Percentiles rank a stretch among this genome's conserved stretches.
Conservation (phyloP, 2,888 invertebrate species). For the Caenorhabditis wallacei region DNA sequence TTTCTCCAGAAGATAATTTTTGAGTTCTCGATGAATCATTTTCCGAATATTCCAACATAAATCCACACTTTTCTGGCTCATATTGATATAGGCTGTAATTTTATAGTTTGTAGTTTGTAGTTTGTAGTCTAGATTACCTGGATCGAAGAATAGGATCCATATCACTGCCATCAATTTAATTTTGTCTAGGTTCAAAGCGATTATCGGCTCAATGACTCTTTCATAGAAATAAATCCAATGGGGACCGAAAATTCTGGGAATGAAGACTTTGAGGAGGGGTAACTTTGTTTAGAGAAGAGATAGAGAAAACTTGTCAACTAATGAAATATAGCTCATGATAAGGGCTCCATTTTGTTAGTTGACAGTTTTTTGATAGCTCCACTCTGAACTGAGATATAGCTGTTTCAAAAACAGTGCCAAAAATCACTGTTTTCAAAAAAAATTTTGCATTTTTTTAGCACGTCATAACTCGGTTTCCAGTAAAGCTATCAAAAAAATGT, state of each 20-base stretch:
- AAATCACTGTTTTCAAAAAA: too few relatives aligned
- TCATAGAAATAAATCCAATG: conserved; percentile 21
- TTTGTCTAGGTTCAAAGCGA: background rate
- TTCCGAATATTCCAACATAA: conserved; percentile 29
- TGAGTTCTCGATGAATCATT: conserved; percentile 23
- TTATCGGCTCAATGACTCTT: conserved; percentile 6
- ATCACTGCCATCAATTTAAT: conserved; percentile 26
- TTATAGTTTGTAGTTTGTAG: background rate
- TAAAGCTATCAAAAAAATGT: too few relatives aligned
- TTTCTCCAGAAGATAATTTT: conserved; percentile 11
- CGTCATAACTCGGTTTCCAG: too few relatives aligned
- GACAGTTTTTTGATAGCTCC: too few relatives aligned
- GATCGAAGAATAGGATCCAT: conserved; percentile 38
- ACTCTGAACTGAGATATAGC: too few relatives aligned
- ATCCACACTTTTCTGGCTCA: conserved; percentile 6
- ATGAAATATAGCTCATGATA: too few relatives aligned
- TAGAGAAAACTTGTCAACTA: too few relatives aligned
- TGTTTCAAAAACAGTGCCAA: too few relatives aligned
- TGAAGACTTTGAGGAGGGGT: too few relatives aligned
- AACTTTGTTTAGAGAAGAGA: too few relatives aligned
- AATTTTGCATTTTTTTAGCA: too few relatives aligned
- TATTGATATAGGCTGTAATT: conserved; percentile 36
- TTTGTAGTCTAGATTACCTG: background rate
- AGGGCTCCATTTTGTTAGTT: too few relatives aligned
- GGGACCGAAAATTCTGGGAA: conserved; percentile 19